phyloP scores from a whole-genome alignment of 2,888 invertebrate species.

The Philereme vetulata region DNA sequence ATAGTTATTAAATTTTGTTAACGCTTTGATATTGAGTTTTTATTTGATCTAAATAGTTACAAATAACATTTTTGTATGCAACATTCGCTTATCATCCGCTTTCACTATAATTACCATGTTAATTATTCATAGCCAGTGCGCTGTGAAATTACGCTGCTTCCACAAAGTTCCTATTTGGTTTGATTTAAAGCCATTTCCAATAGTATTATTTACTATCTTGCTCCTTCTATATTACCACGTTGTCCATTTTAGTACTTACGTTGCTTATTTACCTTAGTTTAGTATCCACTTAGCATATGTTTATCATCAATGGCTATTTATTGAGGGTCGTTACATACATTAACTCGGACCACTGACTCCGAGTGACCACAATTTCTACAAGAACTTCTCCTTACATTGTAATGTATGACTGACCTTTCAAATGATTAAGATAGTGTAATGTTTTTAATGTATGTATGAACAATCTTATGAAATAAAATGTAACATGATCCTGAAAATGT shows the following conservation, averaged over 20 bases:
- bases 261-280: constrained; percentile 15
- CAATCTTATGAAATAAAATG: neutral
- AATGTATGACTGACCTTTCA: too few species aligned
- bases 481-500: constrained; percentile 19
- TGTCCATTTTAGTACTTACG: constrained; percentile 14
- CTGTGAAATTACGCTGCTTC: constrained; percentile 57
- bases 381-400: neutral
- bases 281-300: constrained; percentile 19
- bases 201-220: constrained; percentile 38
- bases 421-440: too few species aligned
- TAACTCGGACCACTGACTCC: constrained; percentile 8
- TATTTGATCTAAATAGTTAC: constrained; percentile 5
- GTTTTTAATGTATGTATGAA: too few species aligned
- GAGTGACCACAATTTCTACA: neutral
- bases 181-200: constrained; percentile 34
- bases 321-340: constrained; percentile 9
- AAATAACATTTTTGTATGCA: constrained; percentile 7
- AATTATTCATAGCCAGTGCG: constrained; percentile 59
- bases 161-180: constrained; percentile 43
- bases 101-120: constrained; percentile 59
- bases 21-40: neutral
- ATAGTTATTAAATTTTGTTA: neutral
- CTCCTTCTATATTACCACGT: constrained; percentile 13
- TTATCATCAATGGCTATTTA: constrained; percentile 23
- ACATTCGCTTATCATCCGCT: constrained; percentile 44